These are phyloP conservation scores for Caenorhabditis zanzibari DNA, from an alignment of 2,888 invertebrate species.

Conservation along the genomic window DNA sequence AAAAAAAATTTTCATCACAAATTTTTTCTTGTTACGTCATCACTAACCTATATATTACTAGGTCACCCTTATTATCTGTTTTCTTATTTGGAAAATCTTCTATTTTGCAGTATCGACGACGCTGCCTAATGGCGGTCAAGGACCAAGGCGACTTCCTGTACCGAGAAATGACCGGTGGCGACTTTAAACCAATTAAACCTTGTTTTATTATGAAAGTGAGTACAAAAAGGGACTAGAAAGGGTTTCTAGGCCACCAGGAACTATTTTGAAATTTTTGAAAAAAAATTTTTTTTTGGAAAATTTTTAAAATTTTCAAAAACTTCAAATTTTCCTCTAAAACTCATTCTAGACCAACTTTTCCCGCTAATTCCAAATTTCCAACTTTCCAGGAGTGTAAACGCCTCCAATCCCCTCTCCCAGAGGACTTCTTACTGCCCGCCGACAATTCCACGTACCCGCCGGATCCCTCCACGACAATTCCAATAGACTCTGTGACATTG, in stretches of 20 bases:
- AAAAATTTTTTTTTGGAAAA: background rate
- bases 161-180: constrained; percentile 69
- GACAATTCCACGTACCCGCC: constrained; percentile 57
- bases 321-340: background rate
- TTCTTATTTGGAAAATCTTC: background rate
- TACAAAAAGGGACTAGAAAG: no score
- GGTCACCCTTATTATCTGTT: background rate
- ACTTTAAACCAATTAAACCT: constrained; percentile 71
- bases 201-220: constrained; percentile 67
- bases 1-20: background rate
- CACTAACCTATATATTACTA: background rate
- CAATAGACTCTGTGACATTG: background rate
- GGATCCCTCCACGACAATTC: background rate
- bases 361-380: no score
- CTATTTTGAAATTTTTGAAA: background rate
- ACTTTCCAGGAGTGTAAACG: constrained; percentile 70
- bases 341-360: no score
- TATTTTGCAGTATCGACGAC: constrained; percentile 73
- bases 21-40: background rate
- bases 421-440: constrained; percentile 39
- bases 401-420: constrained; percentile 68
- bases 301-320: background rate
- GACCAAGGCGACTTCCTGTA: constrained; percentile 67
- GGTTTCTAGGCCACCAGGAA: background rate
- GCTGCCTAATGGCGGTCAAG: constrained; percentile 72